These are phyloP conservation scores for Selenia dentaria DNA, from an alignment of 2,888 invertebrate genomes.

Conservation along the genomic window DNA sequence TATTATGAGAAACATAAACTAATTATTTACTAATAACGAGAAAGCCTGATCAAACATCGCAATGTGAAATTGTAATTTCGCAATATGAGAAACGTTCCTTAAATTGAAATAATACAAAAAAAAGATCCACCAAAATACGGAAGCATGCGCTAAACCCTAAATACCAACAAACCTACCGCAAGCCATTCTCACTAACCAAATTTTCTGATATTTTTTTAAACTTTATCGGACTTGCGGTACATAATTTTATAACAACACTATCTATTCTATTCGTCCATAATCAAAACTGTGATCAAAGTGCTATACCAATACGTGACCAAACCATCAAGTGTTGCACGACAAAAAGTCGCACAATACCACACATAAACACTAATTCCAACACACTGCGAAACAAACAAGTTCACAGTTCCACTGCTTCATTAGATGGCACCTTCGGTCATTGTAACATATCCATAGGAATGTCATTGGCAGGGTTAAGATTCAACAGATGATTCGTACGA, in stretches of 20 bases:
- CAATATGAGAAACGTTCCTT: background rate
- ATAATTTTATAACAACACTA: slow-evolving; percentile 30
- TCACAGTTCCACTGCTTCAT: slow-evolving; percentile 50
- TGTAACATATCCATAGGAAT: slow-evolving; percentile 53
- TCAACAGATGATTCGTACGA: slow-evolving; percentile 31
- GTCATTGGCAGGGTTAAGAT: slow-evolving; percentile 72
- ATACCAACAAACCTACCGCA: slow-evolving; percentile 31
- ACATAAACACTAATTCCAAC: slow-evolving; percentile 19
- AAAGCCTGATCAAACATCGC: slow-evolving; percentile 2
- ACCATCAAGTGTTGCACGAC: background rate
- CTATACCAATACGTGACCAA: slow-evolving; percentile 6
- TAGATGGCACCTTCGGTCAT: slow-evolving; percentile 55
- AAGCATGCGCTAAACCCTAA: slow-evolving; percentile 44
- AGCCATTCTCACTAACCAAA: slow-evolving; percentile 48
- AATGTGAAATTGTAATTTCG: slow-evolving; percentile 5
- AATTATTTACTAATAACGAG: background rate
- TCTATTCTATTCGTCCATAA: slow-evolving; percentile 33
- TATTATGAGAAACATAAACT: slow-evolving; percentile 15
- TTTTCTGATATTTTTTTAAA: slow-evolving; percentile 7
- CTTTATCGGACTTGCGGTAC: slow-evolving; percentile 28
- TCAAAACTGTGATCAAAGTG: slow-evolving; percentile 68
- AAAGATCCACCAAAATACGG: slow-evolving; percentile 32
- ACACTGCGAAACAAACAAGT: slow-evolving; percentile 28
- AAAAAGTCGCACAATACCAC: slow-evolving; percentile 6
- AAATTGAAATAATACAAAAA: background rate